Conservation (phyloP, 2,797 vertebrate species). For the Remorina albescens region DNA sequence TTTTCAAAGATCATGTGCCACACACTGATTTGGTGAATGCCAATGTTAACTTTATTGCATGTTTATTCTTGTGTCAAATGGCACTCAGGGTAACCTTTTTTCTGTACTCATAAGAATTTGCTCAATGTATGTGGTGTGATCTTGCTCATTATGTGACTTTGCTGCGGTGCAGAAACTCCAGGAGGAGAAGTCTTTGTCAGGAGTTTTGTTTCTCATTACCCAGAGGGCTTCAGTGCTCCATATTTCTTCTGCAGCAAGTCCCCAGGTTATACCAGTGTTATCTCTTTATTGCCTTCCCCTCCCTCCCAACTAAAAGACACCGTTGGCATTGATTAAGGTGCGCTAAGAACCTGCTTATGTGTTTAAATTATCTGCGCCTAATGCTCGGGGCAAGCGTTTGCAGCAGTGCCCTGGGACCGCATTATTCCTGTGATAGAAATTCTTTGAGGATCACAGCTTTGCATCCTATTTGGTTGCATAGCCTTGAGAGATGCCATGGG, state of each 20-base stretch:
- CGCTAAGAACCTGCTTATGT: conserved; percentile 87
- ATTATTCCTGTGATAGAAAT: conserved; percentile 86
- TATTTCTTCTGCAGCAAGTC: conserved; percentile 83
- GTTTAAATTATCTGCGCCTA: conserved; percentile 87
- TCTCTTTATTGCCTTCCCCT: conserved; percentile 83
- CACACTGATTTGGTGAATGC: conserved; percentile 36
- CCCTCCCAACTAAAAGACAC: conserved; percentile 81
- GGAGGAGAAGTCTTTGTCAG: conserved; percentile 85
- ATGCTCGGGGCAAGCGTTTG: conserved; percentile 83
- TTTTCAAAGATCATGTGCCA: conserved; percentile 32
- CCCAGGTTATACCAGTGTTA: conserved; percentile 84
- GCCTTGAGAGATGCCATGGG: conserved; percentile 82
- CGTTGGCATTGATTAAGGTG: conserved; percentile 87
- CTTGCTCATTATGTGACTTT: conserved; percentile 79
- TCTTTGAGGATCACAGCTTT: conserved; percentile 88
- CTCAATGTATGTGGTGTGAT: conserved; percentile 56
- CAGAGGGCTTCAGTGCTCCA: conserved; percentile 79
- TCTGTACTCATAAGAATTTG: conserved; percentile 53
- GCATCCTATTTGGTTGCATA: conserved; percentile 86
- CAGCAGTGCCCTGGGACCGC: conserved; percentile 81
- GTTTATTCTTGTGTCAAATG: conserved; percentile 59
- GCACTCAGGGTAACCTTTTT: conserved; percentile 37
- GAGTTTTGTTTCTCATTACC: conserved; percentile 87
- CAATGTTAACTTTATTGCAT: conserved; percentile 45
- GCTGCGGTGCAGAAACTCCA: conserved; percentile 73